Percentiles rank a stretch among this genome's conserved stretches.
These are phyloP conservation scores for Tenualosa thibaudeaui DNA, from an alignment of 2,797 vertebrate genomes.

Conservation along the genomic window DNA sequence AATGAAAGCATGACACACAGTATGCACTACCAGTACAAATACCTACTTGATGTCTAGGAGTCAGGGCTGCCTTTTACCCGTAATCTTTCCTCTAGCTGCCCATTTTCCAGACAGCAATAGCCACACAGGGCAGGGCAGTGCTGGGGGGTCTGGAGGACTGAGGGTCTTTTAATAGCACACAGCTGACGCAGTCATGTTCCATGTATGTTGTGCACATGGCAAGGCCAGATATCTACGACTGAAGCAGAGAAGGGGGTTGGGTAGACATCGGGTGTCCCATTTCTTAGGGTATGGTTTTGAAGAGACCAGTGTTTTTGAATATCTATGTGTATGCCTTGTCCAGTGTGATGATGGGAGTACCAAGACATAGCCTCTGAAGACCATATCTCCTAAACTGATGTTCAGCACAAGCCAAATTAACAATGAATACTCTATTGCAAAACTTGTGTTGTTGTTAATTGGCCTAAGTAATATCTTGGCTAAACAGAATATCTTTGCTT, in stretches of 20 bases:
- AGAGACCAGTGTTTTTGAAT: background rate
- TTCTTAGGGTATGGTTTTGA: slow-evolving; percentile 10
- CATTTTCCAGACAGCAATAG: slow-evolving; percentile 44
- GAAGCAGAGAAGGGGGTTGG: slow-evolving; percentile 11
- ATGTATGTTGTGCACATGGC: slow-evolving; percentile 57
- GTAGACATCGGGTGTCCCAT: background rate
- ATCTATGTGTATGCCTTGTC: too few species aligned
- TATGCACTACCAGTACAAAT: background rate
- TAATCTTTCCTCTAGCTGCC: slow-evolving; percentile 30
- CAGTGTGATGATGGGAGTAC: too few species aligned
- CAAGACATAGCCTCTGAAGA: too few species aligned
- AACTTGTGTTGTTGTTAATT: background rate
- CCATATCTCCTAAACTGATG: too few species aligned
- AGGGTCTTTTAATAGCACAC: slow-evolving; percentile 75
- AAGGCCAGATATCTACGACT: slow-evolving; percentile 45
- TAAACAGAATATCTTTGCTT: background rate
- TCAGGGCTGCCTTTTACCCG: background rate
- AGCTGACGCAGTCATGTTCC: slow-evolving; percentile 70
- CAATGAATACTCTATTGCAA: too few species aligned
- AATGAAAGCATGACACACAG: background rate
- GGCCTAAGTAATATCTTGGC: background rate
- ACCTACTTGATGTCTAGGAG: slow-evolving; percentile 24
- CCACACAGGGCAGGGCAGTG: slow-evolving; percentile 38
- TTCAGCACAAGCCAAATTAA: too few species aligned
- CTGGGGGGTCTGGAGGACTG: slow-evolving; percentile 60